Percentiles rank a stretch among this genome's conserved stretches.
Conservation (phyloP, 2,113 vertebrate genomes). For the Thomomys bottae region DNA sequence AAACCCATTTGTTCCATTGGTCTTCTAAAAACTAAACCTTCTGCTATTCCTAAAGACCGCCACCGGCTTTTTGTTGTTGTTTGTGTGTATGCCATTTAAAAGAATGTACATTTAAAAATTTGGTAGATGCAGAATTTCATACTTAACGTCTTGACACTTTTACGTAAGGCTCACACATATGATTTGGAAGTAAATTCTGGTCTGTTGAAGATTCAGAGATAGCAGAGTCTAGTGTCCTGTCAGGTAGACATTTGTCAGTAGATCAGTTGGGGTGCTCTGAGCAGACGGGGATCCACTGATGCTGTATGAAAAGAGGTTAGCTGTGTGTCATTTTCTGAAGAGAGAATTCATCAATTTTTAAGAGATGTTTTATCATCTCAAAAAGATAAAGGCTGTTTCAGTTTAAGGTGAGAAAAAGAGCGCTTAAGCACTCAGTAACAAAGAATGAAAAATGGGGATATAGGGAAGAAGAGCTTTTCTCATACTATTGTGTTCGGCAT, state of each 20-base stretch:
- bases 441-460: constrained; percentile 18
- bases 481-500: neutral
- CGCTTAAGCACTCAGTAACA: constrained; percentile 29
- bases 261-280: neutral
- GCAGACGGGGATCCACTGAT: neutral
- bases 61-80: neutral
- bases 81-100: neutral
- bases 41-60: neutral
- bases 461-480: neutral
- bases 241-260: neutral
- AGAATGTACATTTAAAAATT: neutral
- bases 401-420: neutral
- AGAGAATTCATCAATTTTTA: constrained; percentile 43
- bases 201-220: neutral
- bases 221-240: neutral
- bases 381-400: neutral
- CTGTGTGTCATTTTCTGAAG: constrained; percentile 1
- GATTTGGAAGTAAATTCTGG: neutral
- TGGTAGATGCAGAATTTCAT: neutral
- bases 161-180: neutral
- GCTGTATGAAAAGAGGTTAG: neutral
- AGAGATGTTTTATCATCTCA: constrained; percentile 40
- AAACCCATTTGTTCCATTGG: neutral
- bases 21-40: neutral
- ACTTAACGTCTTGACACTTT: neutral